These are phyloP conservation scores for Lamprotornis superbus DNA, from an alignment of 2,113 vertebrate species.

Conservation along the genomic window DNA sequence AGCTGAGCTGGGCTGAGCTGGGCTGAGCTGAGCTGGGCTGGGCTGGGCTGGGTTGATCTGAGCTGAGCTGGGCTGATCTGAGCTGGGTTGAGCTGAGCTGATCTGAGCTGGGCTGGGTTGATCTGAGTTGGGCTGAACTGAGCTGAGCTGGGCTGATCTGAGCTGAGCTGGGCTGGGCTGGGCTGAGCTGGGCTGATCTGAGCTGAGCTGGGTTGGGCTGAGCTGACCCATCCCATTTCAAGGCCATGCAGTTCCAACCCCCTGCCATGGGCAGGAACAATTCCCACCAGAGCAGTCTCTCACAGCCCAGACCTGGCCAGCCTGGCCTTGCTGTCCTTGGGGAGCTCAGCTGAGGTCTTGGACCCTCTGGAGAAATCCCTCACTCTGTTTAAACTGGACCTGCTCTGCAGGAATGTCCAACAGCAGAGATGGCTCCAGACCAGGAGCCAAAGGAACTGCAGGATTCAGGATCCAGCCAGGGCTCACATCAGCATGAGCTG, in stretches of 20 bases:
- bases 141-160: no score
- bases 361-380: background rate
- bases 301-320: background rate
- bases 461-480: background rate
- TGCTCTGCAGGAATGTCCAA: background rate
- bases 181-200: no score
- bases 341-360: background rate
- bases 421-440: accelerated
- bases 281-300: background rate
- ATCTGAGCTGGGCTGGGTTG: no score
- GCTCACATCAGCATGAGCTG: accelerated
- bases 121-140: no score
- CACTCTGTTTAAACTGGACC: background rate
- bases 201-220: background rate
- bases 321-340: background rate
- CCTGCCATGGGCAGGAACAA: background rate
- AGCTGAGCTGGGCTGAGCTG: no score
- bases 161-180: no score
- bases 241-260: background rate
- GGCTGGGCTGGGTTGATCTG: no score
- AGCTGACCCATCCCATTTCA: background rate
- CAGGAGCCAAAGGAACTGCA: accelerated
- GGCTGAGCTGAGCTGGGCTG: no score
- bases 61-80: no score
- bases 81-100: no score